These are phyloP conservation scores for Nothobranchius furzeri DNA, from an alignment of 2,113 vertebrate genomes.

Conservation along the genomic window DNA sequence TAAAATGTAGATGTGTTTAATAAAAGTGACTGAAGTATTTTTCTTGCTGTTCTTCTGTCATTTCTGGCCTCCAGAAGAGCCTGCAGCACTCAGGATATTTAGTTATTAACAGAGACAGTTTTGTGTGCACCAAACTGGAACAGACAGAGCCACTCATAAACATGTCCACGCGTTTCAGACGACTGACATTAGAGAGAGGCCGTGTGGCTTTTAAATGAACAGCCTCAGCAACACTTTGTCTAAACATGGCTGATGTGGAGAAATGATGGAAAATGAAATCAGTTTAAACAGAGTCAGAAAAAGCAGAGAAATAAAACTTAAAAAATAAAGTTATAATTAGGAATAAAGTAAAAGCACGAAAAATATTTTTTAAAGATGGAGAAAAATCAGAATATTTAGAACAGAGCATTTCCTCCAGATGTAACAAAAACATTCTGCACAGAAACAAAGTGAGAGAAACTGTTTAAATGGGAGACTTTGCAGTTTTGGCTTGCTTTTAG, in stretches of 20 bases:
- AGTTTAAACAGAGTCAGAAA: not conserved
- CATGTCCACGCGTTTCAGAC: slow-evolving; percentile 8
- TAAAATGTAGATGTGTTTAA: slow-evolving; percentile 38
- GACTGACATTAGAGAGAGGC: slow-evolving; percentile 29
- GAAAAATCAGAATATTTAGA: not conserved
- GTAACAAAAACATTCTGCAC: not conserved
- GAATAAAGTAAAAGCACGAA: no score
- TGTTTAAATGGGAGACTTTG: not conserved
- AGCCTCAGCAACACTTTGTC: not conserved
- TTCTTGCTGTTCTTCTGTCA: slow-evolving; percentile 13
- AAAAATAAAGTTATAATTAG: no score
- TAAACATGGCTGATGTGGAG: slow-evolving; percentile 18
- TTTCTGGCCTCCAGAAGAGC: slow-evolving; percentile 46
- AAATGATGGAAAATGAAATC: slow-evolving; percentile 27
- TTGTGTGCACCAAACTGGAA: slow-evolving; percentile 30
- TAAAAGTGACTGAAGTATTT: slow-evolving; percentile 35
- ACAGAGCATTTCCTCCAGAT: slow-evolving; percentile 1
- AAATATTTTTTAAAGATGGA: no score
- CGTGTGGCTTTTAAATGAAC: slow-evolving; percentile 23
- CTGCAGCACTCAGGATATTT: slow-evolving; percentile 32
- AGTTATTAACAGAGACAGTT: slow-evolving; percentile 26
- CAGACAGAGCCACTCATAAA: slow-evolving; percentile 31
- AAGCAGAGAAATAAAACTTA: not conserved
- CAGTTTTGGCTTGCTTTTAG: no score
- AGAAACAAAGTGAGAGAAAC: slow-evolving; percentile 17